Evolutionary conservation across 2,113 vertebrate genomes (phyloP).

Genomic region (Rhegmatorhina hoffmannsi): DNA sequence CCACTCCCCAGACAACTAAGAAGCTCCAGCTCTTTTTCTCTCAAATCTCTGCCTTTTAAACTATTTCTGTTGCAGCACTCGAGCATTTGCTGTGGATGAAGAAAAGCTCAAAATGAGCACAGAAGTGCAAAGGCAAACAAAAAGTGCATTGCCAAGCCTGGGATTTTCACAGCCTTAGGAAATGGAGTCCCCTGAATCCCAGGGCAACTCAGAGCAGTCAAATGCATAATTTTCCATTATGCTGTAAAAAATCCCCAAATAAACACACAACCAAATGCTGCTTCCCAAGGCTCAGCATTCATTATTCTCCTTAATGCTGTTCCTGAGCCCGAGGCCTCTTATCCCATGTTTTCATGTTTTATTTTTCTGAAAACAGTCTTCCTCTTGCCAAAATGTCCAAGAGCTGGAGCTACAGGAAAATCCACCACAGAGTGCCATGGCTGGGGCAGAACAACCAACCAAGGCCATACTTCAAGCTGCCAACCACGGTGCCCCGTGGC

Average conservation of each 20-base stretch:
- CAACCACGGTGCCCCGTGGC: background rate
- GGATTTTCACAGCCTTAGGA: background rate
- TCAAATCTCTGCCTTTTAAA: background rate
- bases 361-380: background rate
- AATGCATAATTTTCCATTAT: constrained; percentile 9
- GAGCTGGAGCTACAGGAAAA: background rate
- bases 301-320: background rate
- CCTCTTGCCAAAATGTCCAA: background rate
- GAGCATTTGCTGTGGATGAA: background rate
- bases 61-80: background rate
- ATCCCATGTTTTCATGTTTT: background rate
- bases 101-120: background rate
- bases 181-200: constrained; percentile 3
- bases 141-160: background rate
- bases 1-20: background rate
- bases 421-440: background rate
- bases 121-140: background rate
- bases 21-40: background rate
- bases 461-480: background rate
- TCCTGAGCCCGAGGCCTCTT: background rate
- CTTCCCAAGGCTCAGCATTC: background rate
- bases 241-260: constrained; percentile 12
- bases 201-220: background rate
- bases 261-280: background rate
- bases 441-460: background rate